phyloP scores from a whole-genome alignment of 1,140 invertebrate species.

The Phortica variegata region DNA sequence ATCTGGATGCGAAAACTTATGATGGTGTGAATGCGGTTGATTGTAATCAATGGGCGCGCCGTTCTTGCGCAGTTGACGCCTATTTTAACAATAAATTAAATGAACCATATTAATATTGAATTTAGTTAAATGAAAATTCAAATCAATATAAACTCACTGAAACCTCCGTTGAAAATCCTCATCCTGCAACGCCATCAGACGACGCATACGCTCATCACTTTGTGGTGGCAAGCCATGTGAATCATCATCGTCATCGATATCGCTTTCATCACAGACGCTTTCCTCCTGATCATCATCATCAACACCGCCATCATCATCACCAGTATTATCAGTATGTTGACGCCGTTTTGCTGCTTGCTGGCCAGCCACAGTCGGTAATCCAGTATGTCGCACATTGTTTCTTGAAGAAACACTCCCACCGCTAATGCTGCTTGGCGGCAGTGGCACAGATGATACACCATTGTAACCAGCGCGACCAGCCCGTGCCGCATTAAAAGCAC shows the following conservation, averaged over 20 bases:
- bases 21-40: constrained; percentile 15
- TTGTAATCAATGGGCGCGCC: constrained; percentile 43
- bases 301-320: constrained; percentile 69
- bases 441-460: constrained; percentile 57
- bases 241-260: constrained; percentile 36
- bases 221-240: constrained; percentile 45
- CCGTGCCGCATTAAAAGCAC: constrained; percentile 21
- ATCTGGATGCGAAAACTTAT: constrained; percentile 19
- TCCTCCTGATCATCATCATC: constrained; percentile 42
- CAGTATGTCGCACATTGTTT: constrained; percentile 27
- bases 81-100: constrained; percentile 2
- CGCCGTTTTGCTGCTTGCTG: constrained; percentile 23
- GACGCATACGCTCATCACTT: constrained; percentile 52
- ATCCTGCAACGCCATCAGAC: constrained; percentile 57
- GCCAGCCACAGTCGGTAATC: neutral
- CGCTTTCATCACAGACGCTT: constrained; percentile 33
- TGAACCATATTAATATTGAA: constrained; percentile 1
- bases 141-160: constrained; percentile 37
- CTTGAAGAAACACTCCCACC: constrained; percentile 40
- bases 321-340: constrained; percentile 63
- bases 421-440: constrained; percentile 25
- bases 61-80: constrained; percentile 46
- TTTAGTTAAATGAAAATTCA: neutral
- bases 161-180: constrained; percentile 57
- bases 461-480: constrained; percentile 70